A percentile compares a stretch with the other conserved stretches of the same genome.
These are phyloP conservation scores for Megaptera novaeangliae DNA, from an alignment of 2,113 vertebrate genomes.

Conservation along the genomic window DNA sequence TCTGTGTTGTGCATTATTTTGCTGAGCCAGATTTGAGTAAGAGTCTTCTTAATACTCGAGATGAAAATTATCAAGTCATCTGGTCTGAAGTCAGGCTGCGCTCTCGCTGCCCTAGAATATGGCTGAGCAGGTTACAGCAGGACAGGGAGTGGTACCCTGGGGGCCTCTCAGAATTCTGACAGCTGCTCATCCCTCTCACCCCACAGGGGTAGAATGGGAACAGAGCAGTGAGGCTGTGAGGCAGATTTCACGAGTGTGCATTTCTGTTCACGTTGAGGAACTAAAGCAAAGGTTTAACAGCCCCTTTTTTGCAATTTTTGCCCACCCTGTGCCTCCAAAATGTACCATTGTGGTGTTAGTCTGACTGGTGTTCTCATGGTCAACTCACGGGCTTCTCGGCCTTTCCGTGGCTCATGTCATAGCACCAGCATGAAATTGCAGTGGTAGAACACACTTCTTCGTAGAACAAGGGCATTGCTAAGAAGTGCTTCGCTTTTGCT, in stretches of 20 bases:
- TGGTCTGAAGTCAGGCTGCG: background rate
- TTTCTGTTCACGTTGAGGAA: background rate
- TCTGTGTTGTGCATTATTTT: background rate
- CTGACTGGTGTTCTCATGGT: background rate
- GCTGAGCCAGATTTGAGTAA: background rate
- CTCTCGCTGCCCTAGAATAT: too few species aligned
- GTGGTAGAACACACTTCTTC: fast-evolving
- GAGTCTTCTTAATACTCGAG: background rate
- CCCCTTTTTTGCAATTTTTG: too few species aligned
- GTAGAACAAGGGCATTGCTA: fast-evolving
- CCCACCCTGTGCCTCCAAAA: fast-evolving
- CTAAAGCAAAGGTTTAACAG: background rate
- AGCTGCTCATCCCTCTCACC: background rate
- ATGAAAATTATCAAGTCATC: background rate
- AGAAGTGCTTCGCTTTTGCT: fast-evolving
- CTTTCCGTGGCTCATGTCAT: fast-evolving
- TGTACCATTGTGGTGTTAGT: background rate
- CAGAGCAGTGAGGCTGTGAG: background rate
- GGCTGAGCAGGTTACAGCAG: too few species aligned
- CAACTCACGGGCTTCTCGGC: fast-evolving
- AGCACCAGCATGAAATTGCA: fast-evolving
- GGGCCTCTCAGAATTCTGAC: background rate
- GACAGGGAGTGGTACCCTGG: background rate
- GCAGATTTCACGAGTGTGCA: fast-evolving
- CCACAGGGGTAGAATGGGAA: background rate